A percentile compares a stretch with the other conserved stretches of the same genome.
Conservation (phyloP, 2,797 vertebrate genomes). For the Gila robusta region DNA sequence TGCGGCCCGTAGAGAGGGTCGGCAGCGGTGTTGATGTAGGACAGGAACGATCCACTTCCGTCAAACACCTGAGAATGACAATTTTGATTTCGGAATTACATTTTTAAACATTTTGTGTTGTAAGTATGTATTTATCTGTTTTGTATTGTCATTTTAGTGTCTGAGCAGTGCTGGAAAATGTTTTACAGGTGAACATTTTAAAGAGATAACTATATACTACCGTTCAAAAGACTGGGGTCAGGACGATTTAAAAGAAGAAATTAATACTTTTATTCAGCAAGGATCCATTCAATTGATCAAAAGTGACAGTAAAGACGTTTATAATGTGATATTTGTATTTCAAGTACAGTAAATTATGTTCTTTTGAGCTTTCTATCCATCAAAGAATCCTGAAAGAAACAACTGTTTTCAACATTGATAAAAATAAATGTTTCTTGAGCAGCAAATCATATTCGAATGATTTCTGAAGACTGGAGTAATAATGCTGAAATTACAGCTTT, state of each 20-base stretch:
- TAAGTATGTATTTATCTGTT: neutral
- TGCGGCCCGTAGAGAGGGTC: conserved; percentile 98
- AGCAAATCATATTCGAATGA: neutral
- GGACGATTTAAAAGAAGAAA: neutral
- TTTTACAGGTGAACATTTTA: neutral
- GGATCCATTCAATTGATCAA: neutral
- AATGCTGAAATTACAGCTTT: neutral
- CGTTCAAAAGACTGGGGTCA: neutral
- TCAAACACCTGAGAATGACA: conserved; percentile 89
- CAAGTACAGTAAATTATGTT: no score
- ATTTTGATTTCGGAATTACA: neutral
- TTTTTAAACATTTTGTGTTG: neutral
- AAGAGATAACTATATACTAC: neutral
- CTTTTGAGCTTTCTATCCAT: neutral
- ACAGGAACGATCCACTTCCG: conserved; percentile 94
- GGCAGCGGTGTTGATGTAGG: conserved; percentile 98
- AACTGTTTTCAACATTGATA: neutral
- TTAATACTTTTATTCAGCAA: neutral
- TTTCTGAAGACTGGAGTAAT: neutral
- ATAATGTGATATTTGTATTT: neutral
- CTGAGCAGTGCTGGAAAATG: neutral
- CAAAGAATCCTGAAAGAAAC: neutral
- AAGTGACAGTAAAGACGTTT: neutral
- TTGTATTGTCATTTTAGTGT: neutral
- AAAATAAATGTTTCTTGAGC: no score